Conservation (phyloP, 2,888 invertebrate species). For the Cephalotes varians region DNA sequence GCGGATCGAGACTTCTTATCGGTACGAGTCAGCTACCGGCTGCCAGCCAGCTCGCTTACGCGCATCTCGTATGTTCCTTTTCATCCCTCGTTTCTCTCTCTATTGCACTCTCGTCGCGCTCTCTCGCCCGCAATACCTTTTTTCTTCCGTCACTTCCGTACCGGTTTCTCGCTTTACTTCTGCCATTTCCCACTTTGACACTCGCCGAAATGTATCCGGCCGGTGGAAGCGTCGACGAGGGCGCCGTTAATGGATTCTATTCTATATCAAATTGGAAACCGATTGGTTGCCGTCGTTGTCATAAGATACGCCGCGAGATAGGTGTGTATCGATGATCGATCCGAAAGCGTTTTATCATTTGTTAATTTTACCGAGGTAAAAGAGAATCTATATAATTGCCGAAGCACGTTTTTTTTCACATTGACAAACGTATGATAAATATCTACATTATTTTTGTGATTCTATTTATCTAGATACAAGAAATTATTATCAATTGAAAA, state of each 20-base stretch:
- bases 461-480: not conserved
- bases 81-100: slow-evolving; percentile 50
- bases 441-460: not conserved
- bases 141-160: slow-evolving; percentile 47
- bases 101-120: slow-evolving; percentile 12
- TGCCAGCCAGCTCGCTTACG: slow-evolving; percentile 70
- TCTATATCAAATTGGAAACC: slow-evolving; percentile 81
- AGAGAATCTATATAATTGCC: slow-evolving; percentile 30
- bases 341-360: slow-evolving; percentile 34
- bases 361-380: slow-evolving; percentile 11
- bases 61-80: slow-evolving; percentile 68
- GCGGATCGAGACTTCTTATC: slow-evolving; percentile 81
- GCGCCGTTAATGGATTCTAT: slow-evolving; percentile 82
- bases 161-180: slow-evolving; percentile 43
- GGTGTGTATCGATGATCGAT: slow-evolving; percentile 42
- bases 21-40: slow-evolving; percentile 79
- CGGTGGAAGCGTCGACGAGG: slow-evolving; percentile 53
- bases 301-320: slow-evolving; percentile 50
- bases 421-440: not conserved
- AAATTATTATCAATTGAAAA: not conserved
- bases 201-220: slow-evolving; percentile 61
- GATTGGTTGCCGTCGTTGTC: slow-evolving; percentile 73
- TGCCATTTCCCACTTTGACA: slow-evolving; percentile 60
- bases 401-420: slow-evolving; percentile 11
- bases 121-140: slow-evolving; percentile 39